A percentile compares a stretch with the other conserved stretches of the same genome.
phyloP scores from a whole-genome alignment of 1,140 invertebrate species.

The Armadillidium nasatum region DNA sequence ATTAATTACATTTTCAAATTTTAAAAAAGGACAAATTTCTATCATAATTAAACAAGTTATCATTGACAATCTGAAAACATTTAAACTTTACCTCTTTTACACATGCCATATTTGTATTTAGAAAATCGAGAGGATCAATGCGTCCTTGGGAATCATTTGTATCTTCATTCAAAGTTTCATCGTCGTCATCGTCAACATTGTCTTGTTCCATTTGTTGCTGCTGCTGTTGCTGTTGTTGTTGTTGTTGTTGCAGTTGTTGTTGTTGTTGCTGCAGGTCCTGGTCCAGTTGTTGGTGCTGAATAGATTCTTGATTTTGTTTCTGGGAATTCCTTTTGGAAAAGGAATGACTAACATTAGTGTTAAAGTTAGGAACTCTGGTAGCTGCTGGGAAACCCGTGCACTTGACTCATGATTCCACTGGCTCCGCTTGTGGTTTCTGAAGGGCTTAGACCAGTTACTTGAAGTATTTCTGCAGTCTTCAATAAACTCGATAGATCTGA shows the following conservation, averaged over 20 bases:
- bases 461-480: slow-evolving; percentile 36
- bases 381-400: slow-evolving; percentile 12
- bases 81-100: slow-evolving; percentile 19
- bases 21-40: not conserved
- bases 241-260: not conserved
- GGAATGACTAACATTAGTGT: not conserved
- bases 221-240: not conserved
- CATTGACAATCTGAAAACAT: not conserved
- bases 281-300: not conserved
- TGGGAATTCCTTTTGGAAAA: not conserved
- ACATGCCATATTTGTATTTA: slow-evolving; percentile 24
- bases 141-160: not conserved
- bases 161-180: not conserved
- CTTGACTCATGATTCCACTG: slow-evolving; percentile 10
- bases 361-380: not conserved
- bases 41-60: not conserved
- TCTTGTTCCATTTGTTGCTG: slow-evolving; percentile 9
- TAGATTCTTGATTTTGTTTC: not conserved
- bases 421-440: slow-evolving; percentile 8
- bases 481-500: slow-evolving; percentile 30
- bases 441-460: slow-evolving; percentile 31
- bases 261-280: not conserved
- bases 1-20: not conserved
- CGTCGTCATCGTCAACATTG: too few relatives aligned
- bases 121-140: slow-evolving; percentile 23